phyloP scores from a whole-genome alignment of 2,797 vertebrate genomes.

The Liparis tanakae region DNA sequence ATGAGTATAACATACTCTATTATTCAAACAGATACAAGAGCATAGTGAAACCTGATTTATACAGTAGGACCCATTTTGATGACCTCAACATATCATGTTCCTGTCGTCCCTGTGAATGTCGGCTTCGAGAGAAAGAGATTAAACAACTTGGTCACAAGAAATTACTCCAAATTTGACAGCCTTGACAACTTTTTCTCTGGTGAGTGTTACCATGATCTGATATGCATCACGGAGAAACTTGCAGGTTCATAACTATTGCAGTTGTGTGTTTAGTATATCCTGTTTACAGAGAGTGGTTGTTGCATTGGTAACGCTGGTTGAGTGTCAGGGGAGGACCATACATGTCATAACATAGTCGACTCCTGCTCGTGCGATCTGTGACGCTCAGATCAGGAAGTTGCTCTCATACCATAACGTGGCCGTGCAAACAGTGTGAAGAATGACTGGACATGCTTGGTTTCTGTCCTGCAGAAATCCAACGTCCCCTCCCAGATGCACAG shows the following conservation, averaged over 20 bases:
- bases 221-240: background rate
- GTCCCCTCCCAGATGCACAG: background rate
- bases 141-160: background rate
- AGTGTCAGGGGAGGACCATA: background rate
- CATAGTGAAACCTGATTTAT: background rate
- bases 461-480: constrained; percentile 2
- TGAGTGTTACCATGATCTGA: background rate
- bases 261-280: constrained; percentile 2
- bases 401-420: background rate
- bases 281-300: constrained; percentile 31
- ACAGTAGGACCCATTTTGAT: background rate
- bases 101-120: no score
- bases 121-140: background rate
- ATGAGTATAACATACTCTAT: background rate
- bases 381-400: background rate
- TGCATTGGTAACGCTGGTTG: background rate
- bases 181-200: background rate
- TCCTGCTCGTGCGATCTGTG: background rate
- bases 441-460: background rate
- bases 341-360: background rate
- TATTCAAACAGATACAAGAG: background rate
- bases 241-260: background rate
- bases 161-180: background rate
- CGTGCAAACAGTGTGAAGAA: background rate
- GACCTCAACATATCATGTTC: background rate